Base-by-base conservation (phyloP, 2,888 invertebrate species). In the Onchidella celtica region DNA sequence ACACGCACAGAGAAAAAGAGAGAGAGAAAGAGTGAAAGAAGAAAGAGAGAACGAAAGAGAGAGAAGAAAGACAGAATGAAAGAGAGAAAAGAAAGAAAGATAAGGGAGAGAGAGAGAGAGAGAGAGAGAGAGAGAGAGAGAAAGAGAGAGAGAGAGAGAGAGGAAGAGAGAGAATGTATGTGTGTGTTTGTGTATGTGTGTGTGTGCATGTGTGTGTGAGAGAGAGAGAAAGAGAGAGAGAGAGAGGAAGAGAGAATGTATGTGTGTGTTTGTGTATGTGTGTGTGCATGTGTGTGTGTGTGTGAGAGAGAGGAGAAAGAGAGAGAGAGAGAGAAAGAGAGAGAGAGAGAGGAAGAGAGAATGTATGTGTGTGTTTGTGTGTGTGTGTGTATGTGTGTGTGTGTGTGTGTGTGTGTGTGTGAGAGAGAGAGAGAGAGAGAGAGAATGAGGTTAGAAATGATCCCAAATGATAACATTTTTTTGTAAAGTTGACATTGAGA, bases 31-130 rank as follows among this genome's bases (percentile, higher is more conserved):
- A n/a, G 27, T 9, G 27, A n/a, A 63, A 63, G 24, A n/a, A 63
- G 63, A n/a, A n/a, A n/a, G n/a, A n/a, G n/a, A n/a, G n/a, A n/a
- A 27, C 21, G 63, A 63, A 17, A n/a, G 27, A n/a, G 63, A 63
- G n/a, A 63, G 63, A 63, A n/a, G 24, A n/a, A 21, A 9, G 9
- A 9, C 9, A 9, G 9, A n/a, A 9, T 9, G 63, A n/a, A 6
- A n/a, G 63, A n/a, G 40, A n/a, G 69, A 38, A n/a, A 27, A n/a
- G 32, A 36, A 27, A 32, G 38, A 32, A 27, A 32, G 21, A 36
- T 17, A 38, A 38, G 69, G 38, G 40, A 27, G 69, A 38, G 38
- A 38, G 40, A 38, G 40, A 38, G 69, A 69, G 69, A 38, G 69
- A 38, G 36, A 38, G 69, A 38, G 69, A 38, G n/a, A 69, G 36